Conservation (phyloP, 2,888 invertebrate genomes). For the Drosophila pegasa region DNA sequence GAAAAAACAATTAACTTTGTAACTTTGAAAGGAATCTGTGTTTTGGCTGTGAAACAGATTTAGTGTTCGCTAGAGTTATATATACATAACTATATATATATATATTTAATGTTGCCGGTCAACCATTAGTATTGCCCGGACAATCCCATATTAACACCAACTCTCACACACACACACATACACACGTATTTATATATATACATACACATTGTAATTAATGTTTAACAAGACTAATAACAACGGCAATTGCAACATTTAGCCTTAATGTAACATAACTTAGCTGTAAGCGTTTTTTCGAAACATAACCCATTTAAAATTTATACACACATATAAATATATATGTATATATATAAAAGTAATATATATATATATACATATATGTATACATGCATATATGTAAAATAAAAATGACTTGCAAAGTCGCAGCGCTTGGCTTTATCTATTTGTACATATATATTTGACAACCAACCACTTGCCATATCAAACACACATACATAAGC, state of each 20-base stretch:
- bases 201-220: slow-evolving; percentile 58
- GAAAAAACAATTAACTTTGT: slow-evolving; percentile 31
- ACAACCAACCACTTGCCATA: slow-evolving; percentile 14
- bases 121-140: slow-evolving; percentile 31
- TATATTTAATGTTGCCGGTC: slow-evolving; percentile 38
- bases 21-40: slow-evolving; percentile 80
- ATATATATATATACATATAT: slow-evolving; percentile 47
- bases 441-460: slow-evolving; percentile 28
- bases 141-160: slow-evolving; percentile 25
- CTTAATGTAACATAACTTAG: slow-evolving; percentile 43
- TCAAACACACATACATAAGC: slow-evolving; percentile 2
- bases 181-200: slow-evolving; percentile 8
- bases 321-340: slow-evolving; percentile 42
- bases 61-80: slow-evolving; percentile 70
- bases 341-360: slow-evolving; percentile 48
- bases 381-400: slow-evolving; percentile 52
- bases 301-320: slow-evolving; percentile 47
- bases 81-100: slow-evolving; percentile 38
- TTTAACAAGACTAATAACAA: slow-evolving; percentile 70
- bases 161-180: slow-evolving; percentile 11
- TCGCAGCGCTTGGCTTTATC: slow-evolving; percentile 46
- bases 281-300: slow-evolving; percentile 64
- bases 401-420: slow-evolving; percentile 72
- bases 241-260: slow-evolving; percentile 29
- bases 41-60: slow-evolving; percentile 85